phyloP scores from a whole-genome alignment of 2,888 invertebrate species.

The Dolichomitus sp. region DNA sequence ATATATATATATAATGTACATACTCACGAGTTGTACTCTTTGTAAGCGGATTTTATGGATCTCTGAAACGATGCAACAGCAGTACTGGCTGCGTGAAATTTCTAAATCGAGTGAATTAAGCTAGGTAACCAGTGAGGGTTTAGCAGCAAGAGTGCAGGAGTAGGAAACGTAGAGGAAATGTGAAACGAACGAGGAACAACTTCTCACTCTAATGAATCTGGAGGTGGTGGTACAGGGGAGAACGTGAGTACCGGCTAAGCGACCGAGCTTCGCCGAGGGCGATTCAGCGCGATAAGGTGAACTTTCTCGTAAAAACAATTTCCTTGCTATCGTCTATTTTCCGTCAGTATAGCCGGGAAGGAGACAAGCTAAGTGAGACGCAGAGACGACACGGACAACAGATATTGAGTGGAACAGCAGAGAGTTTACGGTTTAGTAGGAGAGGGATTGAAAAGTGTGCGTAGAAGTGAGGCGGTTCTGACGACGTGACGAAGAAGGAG shows the following conservation, averaged over 20 bases:
- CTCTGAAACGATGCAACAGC: background rate
- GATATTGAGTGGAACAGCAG: slow-evolving; percentile 35
- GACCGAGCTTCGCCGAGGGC: slow-evolving; percentile 30
- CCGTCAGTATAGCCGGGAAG: slow-evolving; percentile 33
- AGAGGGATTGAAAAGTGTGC: slow-evolving; percentile 37
- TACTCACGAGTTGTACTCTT: slow-evolving; percentile 6
- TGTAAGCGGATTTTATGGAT: slow-evolving; percentile 14
- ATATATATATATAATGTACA: background rate
- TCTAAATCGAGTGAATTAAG: slow-evolving; percentile 45
- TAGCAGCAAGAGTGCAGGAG: slow-evolving; percentile 17
- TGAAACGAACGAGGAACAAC: slow-evolving; percentile 50
- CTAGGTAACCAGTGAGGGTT: slow-evolving; percentile 39
- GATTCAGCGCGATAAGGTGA: slow-evolving; percentile 66
- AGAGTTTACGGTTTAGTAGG: slow-evolving; percentile 8
- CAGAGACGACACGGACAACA: slow-evolving; percentile 30
- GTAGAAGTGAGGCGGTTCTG: slow-evolving; percentile 3
- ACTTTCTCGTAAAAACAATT: slow-evolving; percentile 78
- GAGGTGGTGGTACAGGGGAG: slow-evolving; percentile 16
- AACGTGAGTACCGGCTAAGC: slow-evolving; percentile 14
- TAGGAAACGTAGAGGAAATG: background rate
- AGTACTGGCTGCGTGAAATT: slow-evolving; percentile 24
- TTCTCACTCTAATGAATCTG: slow-evolving; percentile 65
- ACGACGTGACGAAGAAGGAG: slow-evolving; percentile 16
- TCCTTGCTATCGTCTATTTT: slow-evolving; percentile 57
- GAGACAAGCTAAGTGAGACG: slow-evolving; percentile 35